Conservation (phyloP, 2,113 vertebrate species). For the Trinectes maculatus region DNA sequence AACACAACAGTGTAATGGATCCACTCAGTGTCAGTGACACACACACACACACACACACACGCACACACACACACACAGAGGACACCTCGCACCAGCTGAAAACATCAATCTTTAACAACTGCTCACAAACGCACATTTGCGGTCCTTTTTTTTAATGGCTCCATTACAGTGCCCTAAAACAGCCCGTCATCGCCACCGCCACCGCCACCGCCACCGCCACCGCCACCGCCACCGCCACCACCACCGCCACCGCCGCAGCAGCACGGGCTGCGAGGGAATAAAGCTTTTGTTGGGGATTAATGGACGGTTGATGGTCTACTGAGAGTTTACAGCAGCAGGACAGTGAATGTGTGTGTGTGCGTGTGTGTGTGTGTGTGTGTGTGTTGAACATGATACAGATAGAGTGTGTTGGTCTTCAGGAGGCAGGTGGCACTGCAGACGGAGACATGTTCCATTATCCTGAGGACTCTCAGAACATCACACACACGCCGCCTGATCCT, state of each 20-base stretch:
- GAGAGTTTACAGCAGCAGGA: background rate
- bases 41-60: too few relatives aligned
- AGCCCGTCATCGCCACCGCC: background rate
- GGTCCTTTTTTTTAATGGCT: background rate
- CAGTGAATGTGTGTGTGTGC: background rate
- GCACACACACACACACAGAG: too few relatives aligned
- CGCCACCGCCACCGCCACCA: too few relatives aligned
- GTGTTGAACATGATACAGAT: background rate
- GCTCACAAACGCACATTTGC: background rate
- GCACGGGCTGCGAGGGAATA: too few relatives aligned
- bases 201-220: too few relatives aligned
- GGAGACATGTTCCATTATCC: background rate
- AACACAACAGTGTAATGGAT: slow-evolving; percentile 20
- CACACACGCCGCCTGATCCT: background rate
- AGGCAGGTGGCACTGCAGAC: background rate
- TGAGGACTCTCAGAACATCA: background rate
- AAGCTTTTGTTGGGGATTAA: background rate
- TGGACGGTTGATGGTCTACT: background rate
- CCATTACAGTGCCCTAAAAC: background rate
- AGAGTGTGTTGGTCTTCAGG: background rate
- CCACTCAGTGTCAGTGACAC: background rate
- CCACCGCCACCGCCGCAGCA: too few relatives aligned
- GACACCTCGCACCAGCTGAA: background rate
- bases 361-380: background rate
- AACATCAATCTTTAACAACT: background rate